Evolutionary conservation across 2,113 vertebrate genomes (phyloP).

Genomic region (Percopsis transmontana): DNA sequence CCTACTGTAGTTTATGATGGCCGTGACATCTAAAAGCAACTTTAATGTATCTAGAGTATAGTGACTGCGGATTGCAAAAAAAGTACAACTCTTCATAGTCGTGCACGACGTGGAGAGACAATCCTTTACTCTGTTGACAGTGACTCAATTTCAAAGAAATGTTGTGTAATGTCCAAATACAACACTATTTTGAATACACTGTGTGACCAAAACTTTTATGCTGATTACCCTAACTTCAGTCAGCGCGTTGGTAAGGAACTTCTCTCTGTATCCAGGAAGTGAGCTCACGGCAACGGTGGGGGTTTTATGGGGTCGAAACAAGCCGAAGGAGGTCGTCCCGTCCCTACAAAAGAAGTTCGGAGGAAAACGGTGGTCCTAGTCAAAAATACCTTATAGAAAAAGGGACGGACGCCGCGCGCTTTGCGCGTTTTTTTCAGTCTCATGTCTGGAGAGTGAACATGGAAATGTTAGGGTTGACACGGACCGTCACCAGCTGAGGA

Average conservation of each 20-base stretch:
- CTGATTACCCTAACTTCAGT: slow-evolving; percentile 1
- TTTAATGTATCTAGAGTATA: no score
- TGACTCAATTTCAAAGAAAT: no score
- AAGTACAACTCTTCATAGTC: no score
- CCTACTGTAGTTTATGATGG: no score
- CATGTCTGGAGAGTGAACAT: neutral
- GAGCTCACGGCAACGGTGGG: slow-evolving; percentile 55
- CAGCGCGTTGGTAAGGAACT: slow-evolving; percentile 38
- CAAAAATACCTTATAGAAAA: neutral
- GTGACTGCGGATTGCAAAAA: no score
- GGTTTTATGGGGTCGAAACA: slow-evolving; percentile 64
- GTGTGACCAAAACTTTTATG: no score
- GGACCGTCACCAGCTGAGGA: neutral
- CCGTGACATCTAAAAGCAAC: no score
- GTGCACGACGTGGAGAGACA: no score
- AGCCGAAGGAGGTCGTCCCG: slow-evolving; percentile 67
- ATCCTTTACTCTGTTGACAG: no score
- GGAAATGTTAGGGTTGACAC: neutral
- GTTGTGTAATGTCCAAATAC: no score
- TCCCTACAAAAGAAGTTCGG: slow-evolving; percentile 56
- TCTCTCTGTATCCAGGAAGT: slow-evolving; percentile 69
- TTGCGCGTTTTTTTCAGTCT: slow-evolving; percentile 20
- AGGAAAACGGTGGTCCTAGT: slow-evolving; percentile 22
- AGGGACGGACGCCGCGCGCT: neutral
- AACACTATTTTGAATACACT: no score